Evolutionary conservation across 2,113 vertebrate genomes (phyloP), one percentile per base, ranked within the genome.

Genomic region (Calidris pugnax): DNA sequence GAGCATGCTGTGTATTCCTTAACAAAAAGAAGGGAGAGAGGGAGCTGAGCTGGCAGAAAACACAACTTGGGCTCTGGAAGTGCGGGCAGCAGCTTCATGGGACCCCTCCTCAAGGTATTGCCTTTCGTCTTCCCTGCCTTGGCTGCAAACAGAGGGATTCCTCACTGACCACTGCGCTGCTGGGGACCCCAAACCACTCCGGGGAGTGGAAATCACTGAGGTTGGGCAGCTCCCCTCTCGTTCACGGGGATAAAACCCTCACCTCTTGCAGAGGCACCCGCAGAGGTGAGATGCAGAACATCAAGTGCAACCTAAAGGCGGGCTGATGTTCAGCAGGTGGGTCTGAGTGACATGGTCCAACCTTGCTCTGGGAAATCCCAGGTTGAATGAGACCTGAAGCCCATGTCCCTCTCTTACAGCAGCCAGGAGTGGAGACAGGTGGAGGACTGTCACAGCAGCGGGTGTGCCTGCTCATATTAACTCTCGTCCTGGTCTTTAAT

Each of bases 91-190:
- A 69, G 35, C 53, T 18, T 41, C 4, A 9, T 32, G 37, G 19
- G 37, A 79, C 8, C 45, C 43, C 35, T 39, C 56, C 7, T n/a
- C 6, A 10, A 24, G 2, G 1, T 30, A 0, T 39, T 39, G 41
- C 27, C 43, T 59, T 20, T 47, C 0, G 2, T 18, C 55, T 60
- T 33, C 30, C 1, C 0, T 2, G 71, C 14, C 5, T 63, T 1
- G 0, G 37, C 48, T 87, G 45, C 2, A 4, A 18, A 5, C 23
- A 32, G 55, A 48, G 63, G 35, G 24, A 5, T 14, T 75, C n/a
- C 53, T 7, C 62, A 11, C 3, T 6, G 3, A 12, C 21, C 50
- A 4, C 19, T 2, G 22, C 1, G 0, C 62, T 37, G 48, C 53
- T 7, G 9, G 4, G 18, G 32, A 62, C 6, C 28, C 69, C 21